A percentile compares a stretch with the other conserved stretches of the same genome.
phyloP scores from a whole-genome alignment of 1,140 invertebrate genomes.

The Drosophila tristis region DNA sequence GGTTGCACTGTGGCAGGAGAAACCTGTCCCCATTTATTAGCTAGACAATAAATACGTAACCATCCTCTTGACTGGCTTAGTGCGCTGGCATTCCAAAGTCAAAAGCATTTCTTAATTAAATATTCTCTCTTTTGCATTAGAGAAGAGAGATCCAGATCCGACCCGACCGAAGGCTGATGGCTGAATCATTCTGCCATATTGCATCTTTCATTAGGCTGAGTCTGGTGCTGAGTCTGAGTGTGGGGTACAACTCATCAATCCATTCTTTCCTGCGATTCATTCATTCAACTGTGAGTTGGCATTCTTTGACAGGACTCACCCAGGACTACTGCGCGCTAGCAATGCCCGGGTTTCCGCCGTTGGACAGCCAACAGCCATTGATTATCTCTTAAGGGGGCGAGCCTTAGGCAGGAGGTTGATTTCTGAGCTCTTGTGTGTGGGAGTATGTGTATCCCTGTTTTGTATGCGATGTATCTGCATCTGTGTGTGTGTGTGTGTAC shows the following conservation, averaged over 20 bases:
- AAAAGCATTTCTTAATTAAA: conserved; percentile 73
- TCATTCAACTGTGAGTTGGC: conserved; percentile 22
- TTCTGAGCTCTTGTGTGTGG: background rate
- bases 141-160: background rate
- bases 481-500: background rate
- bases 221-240: conserved; percentile 1
- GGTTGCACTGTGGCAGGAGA: too few relatives aligned
- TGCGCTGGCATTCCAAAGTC: conserved; percentile 18
- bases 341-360: too few relatives aligned
- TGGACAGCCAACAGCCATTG: background rate
- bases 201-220: conserved; percentile 42
- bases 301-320: background rate
- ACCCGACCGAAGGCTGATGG: conserved; percentile 6
- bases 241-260: conserved; percentile 10
- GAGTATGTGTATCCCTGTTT: too few relatives aligned
- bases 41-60: background rate
- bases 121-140: conserved; percentile 46
- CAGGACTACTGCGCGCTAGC: background rate
- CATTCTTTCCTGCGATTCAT: conserved; percentile 19
- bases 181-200: conserved; percentile 36
- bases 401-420: conserved; percentile 19
- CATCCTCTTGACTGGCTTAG: too few relatives aligned
- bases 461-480: too few relatives aligned
- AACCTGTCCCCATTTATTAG: conserved; percentile 18
- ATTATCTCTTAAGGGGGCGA: conserved; percentile 1